Evolutionary conservation across 2,888 invertebrate species (phyloP), one percentile per base, ranked within the genome.

Genomic region (Rhamphomyia laevipes): DNA sequence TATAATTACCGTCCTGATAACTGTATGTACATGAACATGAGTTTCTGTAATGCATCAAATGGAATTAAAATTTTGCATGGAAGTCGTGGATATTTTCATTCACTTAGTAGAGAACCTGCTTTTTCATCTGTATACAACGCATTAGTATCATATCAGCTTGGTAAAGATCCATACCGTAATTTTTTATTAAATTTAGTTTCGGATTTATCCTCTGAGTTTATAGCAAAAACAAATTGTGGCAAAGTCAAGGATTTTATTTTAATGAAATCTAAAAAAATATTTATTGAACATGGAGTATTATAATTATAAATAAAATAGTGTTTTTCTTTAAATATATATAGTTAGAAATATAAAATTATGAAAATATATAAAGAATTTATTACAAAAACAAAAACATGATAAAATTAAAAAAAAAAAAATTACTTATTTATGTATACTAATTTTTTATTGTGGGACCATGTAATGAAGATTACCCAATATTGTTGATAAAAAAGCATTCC

Each of bases 1-100:
- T 91, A 84, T 72, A 96, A 96, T 70, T 95, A 86, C 71, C 81
- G 95, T 45, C 84, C 93, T 2, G 95, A 96, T 72, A 94, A 95
- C 69, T 96, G 96, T 69, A 89, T 91, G 86, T 96, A 95, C 64
- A 87, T 86, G 23, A 88, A 95, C 64, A 87, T 86, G 23, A 88
- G 85, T 64, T 84, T 88, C 5, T 95, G 95, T 67, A 76, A 80
- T 43, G 60, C 59, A 15, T 65, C 72, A 6, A 53, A 59, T 31
- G 95, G 94, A 2, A 82, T 88, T n/a, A 77, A 81, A 54, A 77
- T 95, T 9, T 66, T 95, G 43, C 96, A 96, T 65, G 95, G 93
- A 33, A 92, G 87, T 59, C 76, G 95, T 46, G 80, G 84, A 4
- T 86, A 85, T 46, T 94, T 93, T 69, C 89, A 91, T 67, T 82